These are phyloP conservation scores for Enteromius treurensis DNA, from an alignment of 2,797 vertebrate species.

Conservation along the genomic window DNA sequence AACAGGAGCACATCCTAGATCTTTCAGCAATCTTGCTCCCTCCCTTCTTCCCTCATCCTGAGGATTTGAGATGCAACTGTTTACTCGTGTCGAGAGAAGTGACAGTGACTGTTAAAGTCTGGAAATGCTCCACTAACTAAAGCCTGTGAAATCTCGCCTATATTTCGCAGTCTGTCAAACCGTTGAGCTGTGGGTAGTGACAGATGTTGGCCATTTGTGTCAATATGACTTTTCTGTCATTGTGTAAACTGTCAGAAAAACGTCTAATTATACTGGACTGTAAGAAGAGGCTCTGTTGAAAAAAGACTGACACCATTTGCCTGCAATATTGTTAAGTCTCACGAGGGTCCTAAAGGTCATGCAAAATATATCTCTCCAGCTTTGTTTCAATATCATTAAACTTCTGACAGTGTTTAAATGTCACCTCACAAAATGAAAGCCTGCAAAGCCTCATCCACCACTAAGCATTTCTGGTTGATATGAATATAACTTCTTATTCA, in stretches of 20 bases:
- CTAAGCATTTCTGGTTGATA: neutral
- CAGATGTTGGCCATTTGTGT: constrained; percentile 27
- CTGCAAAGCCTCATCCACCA: neutral
- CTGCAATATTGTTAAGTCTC: constrained; percentile 38
- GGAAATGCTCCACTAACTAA: constrained; percentile 34
- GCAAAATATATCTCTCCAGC: constrained; percentile 9
- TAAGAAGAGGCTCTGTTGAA: neutral
- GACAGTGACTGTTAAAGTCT: constrained; percentile 29
- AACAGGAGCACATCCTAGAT: neutral
- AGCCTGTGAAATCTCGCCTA: constrained; percentile 15
- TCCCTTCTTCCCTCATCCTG: neutral
- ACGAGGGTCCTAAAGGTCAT: constrained; percentile 32
- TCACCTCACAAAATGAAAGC: constrained; percentile 10
- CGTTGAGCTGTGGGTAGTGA: constrained; percentile 18
- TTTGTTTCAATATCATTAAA: constrained; percentile 43
- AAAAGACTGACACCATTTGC: constrained; percentile 9
- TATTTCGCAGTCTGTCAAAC: constrained; percentile 30
- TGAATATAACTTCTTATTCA: neutral
- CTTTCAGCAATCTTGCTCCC: neutral
- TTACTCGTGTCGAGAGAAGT: neutral
- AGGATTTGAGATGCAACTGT: constrained; percentile 16
- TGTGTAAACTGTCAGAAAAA: constrained; percentile 30
- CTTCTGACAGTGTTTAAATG: constrained; percentile 28
- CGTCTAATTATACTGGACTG: constrained; percentile 26
- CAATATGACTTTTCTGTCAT: constrained; percentile 24